These are phyloP conservation scores for Catagonus wagneri DNA, from an alignment of 2,113 vertebrate genomes.

Conservation along the genomic window DNA sequence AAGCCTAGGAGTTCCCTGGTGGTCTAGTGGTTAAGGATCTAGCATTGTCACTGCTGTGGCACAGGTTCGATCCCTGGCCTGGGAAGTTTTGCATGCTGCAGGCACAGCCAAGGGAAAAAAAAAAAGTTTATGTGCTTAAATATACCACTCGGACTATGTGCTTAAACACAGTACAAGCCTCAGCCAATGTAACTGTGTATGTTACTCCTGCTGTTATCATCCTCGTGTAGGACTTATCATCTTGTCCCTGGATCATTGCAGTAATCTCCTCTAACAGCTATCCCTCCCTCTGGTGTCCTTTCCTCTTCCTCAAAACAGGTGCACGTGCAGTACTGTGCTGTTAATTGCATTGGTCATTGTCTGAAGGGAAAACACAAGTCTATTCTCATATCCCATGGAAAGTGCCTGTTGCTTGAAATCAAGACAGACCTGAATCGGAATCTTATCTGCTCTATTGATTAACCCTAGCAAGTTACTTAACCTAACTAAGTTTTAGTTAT, in stretches of 20 bases:
- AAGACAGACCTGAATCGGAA: neutral
- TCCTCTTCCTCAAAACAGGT: neutral
- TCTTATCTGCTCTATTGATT: neutral
- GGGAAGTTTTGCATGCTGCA: too few species aligned
- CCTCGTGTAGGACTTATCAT: neutral
- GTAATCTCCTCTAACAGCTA: neutral
- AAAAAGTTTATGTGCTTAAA: conserved; percentile 80
- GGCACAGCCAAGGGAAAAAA: too few species aligned
- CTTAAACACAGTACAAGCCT: conserved; percentile 55
- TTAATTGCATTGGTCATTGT: neutral
- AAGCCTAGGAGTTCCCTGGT: too few species aligned
- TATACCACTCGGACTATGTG: conserved; percentile 77
- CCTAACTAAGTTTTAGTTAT: neutral
- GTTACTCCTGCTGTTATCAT: neutral
- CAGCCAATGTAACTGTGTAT: neutral
- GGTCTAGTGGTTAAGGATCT: too few species aligned
- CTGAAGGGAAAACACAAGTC: neutral
- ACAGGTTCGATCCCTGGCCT: too few species aligned
- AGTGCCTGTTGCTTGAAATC: neutral
- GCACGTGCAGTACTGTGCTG: neutral
- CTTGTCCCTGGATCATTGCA: neutral
- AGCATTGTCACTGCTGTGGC: too few species aligned
- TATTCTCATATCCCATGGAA: neutral
- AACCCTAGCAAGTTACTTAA: neutral
- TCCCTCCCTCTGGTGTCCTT: neutral